These are phyloP conservation scores for Phyto melanocephala DNA, from an alignment of 2,888 invertebrate species.

Conservation along the genomic window DNA sequence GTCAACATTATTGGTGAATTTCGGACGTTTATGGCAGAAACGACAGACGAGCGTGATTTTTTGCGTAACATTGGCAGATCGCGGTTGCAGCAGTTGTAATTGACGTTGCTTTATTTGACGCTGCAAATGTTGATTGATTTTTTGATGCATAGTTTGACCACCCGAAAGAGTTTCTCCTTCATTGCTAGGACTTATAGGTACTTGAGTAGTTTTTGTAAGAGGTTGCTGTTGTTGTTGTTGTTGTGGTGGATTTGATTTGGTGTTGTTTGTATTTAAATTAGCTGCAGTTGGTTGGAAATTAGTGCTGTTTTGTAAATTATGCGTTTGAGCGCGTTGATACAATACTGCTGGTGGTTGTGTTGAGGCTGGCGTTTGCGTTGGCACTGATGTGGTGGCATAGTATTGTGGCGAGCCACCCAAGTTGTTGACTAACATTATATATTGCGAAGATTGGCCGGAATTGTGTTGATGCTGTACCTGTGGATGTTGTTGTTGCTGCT, in stretches of 20 bases:
- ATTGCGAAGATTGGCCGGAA: conserved; percentile 34
- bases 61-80: conserved; percentile 39
- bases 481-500: background rate
- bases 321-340: conserved; percentile 11
- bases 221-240: background rate
- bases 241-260: background rate
- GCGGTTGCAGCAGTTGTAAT: conserved; percentile 60
- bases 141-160: conserved; percentile 33
- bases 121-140: conserved; percentile 56
- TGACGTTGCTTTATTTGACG: conserved; percentile 57
- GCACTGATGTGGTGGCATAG: conserved; percentile 17
- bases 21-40: conserved; percentile 75
- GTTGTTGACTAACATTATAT: conserved; percentile 51
- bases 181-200: background rate
- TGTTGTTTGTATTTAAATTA: too few relatives aligned
- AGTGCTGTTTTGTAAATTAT: background rate
- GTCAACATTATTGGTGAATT: conserved; percentile 73
- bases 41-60: conserved; percentile 71
- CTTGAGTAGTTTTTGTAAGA: background rate
- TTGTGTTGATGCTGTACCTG: conserved; percentile 39
- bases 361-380: conserved; percentile 20
- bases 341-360: conserved; percentile 22
- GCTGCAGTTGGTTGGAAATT: background rate
- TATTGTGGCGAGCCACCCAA: conserved; percentile 32
- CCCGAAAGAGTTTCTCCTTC: background rate